Conservation (phyloP, 1,140 invertebrate genomes). For the Achatina immaculata region DNA sequence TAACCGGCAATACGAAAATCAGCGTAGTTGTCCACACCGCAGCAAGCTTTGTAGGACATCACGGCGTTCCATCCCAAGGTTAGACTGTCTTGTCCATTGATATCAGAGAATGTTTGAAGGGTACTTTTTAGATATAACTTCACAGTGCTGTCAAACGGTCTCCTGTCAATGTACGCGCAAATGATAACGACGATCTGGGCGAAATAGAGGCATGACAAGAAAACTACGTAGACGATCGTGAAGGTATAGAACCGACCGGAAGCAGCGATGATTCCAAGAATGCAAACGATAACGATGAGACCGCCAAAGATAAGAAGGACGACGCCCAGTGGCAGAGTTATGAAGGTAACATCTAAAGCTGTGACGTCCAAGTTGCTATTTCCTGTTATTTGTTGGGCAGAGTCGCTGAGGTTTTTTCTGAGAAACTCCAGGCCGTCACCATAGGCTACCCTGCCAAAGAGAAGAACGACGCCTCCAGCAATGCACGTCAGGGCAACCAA, state of each 20-base stretch:
- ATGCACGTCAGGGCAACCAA: neutral
- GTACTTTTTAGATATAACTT: neutral
- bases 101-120: neutral
- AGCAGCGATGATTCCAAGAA: slow-evolving; percentile 5
- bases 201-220: neutral
- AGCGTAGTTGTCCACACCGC: slow-evolving; percentile 2
- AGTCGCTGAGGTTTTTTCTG: neutral
- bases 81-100: neutral
- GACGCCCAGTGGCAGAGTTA: slow-evolving; percentile 8
- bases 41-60: slow-evolving; percentile 23
- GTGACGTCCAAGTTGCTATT: neutral
- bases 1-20: neutral
- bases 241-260: slow-evolving; percentile 14
- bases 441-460: neutral
- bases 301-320: neutral
- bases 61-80: slow-evolving; percentile 16
- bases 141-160: slow-evolving; percentile 13
- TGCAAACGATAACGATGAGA: neutral
- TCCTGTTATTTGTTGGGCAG: neutral
- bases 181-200: slow-evolving; percentile 13
- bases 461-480: neutral
- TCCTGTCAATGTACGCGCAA: slow-evolving; percentile 17
- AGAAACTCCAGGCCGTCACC: neutral
- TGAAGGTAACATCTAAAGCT: neutral
- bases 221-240: neutral